Evolutionary conservation across 2,113 vertebrate species (phyloP).

Genomic region (Symphodus melops): DNA sequence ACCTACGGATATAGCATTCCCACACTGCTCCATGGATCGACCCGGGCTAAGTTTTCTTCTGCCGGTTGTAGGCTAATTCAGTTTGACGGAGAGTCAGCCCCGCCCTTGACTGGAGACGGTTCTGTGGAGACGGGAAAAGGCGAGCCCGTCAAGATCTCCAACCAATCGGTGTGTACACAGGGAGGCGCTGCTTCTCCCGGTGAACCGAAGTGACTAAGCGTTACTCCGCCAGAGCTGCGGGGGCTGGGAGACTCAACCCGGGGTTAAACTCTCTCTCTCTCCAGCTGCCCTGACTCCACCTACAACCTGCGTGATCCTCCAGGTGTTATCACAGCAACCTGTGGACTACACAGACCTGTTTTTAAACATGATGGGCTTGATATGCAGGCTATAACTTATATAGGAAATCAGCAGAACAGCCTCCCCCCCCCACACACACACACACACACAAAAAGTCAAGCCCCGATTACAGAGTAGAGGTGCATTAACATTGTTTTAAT

Average conservation of each 20-base stretch:
- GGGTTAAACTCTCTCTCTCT: neutral
- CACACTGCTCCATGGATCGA: slow-evolving; percentile 75
- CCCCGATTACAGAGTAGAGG: no score
- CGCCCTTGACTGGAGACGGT: slow-evolving; percentile 77
- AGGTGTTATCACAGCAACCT: no score
- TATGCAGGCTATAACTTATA: no score
- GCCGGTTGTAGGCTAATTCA: slow-evolving; percentile 77
- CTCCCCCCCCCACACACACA: no score
- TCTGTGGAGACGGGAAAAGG: slow-evolving; percentile 61
- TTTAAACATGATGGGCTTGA: no score
- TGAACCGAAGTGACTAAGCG: slow-evolving; percentile 76
- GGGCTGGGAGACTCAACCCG: slow-evolving; percentile 7
- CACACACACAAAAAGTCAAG: no score
- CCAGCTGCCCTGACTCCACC: no score
- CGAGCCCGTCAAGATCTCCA: slow-evolving; percentile 34
- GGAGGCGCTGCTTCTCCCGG: slow-evolving; percentile 67
- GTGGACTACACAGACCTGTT: no score
- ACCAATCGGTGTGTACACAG: slow-evolving; percentile 69
- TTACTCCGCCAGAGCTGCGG: slow-evolving; percentile 23
- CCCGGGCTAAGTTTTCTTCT: slow-evolving; percentile 79
- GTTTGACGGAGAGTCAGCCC: slow-evolving; percentile 75
- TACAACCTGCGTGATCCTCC: no score
- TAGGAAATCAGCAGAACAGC: no score
- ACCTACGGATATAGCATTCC: slow-evolving; percentile 76
- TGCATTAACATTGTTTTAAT: no score